A percentile compares a stretch with the other conserved stretches of the same genome.
Conservation (phyloP, 2,888 invertebrate genomes). For the Digitonthophagus gazella region DNA sequence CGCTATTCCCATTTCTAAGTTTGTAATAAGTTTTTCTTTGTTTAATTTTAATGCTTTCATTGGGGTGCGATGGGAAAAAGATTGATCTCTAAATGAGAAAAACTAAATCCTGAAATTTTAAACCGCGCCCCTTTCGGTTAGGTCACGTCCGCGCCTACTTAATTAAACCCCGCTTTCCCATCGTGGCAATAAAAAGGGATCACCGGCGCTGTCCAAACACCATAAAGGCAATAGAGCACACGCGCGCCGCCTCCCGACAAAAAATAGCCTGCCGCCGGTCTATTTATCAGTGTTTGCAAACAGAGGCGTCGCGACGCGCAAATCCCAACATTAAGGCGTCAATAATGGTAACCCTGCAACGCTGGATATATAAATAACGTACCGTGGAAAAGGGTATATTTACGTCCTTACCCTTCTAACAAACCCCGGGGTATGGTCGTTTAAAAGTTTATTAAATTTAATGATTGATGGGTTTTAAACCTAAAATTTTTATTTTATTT, state of each 20-base stretch:
- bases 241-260: neutral
- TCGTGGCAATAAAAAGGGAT: neutral
- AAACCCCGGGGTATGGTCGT: neutral
- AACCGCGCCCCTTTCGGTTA: neutral
- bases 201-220: neutral
- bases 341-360: neutral
- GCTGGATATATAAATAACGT: neutral
- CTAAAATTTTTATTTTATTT: neutral
- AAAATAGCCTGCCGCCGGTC: neutral
- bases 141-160: neutral
- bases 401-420: neutral
- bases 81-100: too few relatives aligned
- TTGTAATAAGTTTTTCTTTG: too few relatives aligned
- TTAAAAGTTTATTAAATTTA: neutral
- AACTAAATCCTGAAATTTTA: neutral
- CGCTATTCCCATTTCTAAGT: too few relatives aligned
- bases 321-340: neutral
- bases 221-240: neutral
- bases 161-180: neutral
- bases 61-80: too few relatives aligned
- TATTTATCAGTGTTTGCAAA: neutral
- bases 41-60: too few relatives aligned
- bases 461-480: neutral
- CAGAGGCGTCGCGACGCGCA: neutral
- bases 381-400: neutral